Base-by-base conservation (phyloP, 2,888 invertebrate species). In the Dryadula phaetusa region DNA sequence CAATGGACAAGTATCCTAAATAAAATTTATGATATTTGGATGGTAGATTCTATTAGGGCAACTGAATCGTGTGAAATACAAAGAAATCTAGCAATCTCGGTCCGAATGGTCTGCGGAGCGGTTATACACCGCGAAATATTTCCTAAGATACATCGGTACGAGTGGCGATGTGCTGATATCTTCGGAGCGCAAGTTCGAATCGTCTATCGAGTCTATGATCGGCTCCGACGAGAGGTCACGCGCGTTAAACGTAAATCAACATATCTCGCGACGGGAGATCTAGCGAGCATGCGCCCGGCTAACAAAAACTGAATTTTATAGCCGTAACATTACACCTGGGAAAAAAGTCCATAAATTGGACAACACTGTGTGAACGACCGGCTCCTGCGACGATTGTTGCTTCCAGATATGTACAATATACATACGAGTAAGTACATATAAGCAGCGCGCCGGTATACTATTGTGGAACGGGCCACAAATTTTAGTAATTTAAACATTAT, bases 211-310 rank as follows among this genome's bases (percentile, higher is more conserved):
- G 76, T 84, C 89, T 90, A 90, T 90, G 90, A 92, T 91, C 92
- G 90, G 85, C 84, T 86, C 81, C 82, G 87, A 82, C 85, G 86
- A 88, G 86, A 81, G 92, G 92, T 92, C 92, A 92, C 89, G 92
- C 89, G 89, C 90, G 88, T 86, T 90, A 87, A 91, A 90, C 92
- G 92, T 92, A 92, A 92, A 92, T 92, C 92, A 92, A 92, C 92
- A 91, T 92, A 92, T 92, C 92, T 90, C 90, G 79, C 92, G 87
- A 88, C 90, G 90, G 90, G 92, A 88, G 89, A 92, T 92, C 92
- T 90, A 88, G 85, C 85, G 79, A 82, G 85, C 87, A 86, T 84
- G 87, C 85, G 86, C 84, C 84, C 82, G 80, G 80, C 88, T 87
- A 86, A 90, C 90, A 88, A 90, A 91, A 91, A 91, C 87, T 88